Percentiles rank a stretch among this genome's conserved stretches.
phyloP scores from a whole-genome alignment of 2,797 vertebrate genomes.

The Hylomyscus alleni region DNA sequence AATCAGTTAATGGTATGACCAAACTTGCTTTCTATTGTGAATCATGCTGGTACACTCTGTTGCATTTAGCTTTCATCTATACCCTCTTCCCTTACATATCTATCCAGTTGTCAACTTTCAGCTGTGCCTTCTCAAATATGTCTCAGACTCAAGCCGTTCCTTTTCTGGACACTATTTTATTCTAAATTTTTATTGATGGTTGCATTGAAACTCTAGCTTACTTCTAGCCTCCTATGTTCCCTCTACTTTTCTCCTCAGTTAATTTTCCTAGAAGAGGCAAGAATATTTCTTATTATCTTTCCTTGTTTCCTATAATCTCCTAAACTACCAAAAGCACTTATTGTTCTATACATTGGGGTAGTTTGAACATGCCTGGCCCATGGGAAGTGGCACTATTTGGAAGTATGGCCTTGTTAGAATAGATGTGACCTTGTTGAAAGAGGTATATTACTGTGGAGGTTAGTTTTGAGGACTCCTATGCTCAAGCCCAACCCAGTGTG shows the following conservation, averaged over 20 bases:
- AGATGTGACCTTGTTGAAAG: not conserved
- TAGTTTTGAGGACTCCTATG: not conserved
- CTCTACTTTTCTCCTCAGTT: not conserved
- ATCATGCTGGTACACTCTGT: not conserved
- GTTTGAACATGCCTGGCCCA: not conserved
- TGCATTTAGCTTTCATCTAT: not conserved
- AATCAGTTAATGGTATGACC: not conserved
- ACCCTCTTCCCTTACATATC: not conserved
- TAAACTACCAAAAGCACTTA: not conserved
- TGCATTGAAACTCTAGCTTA: not conserved
- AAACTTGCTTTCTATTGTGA: not conserved
- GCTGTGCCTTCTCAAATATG: not conserved
- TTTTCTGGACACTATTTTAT: not conserved
- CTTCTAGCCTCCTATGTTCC: not conserved
- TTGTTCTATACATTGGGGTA: not conserved
- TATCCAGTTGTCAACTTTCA: not conserved
- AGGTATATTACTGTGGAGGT: not conserved
- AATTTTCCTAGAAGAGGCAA: not conserved
- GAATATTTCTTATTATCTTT: conserved; percentile 3
- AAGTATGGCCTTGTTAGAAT: not conserved
- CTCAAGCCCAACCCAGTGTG: no score
- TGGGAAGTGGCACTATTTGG: not conserved
- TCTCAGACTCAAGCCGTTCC: not conserved
- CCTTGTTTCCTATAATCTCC: not conserved
- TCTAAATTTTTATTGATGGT: not conserved